Percentiles rank a stretch among this genome's conserved stretches.
phyloP scores from a whole-genome alignment of 2,797 vertebrate species.

The Schizopygopsis pylzovi region DNA sequence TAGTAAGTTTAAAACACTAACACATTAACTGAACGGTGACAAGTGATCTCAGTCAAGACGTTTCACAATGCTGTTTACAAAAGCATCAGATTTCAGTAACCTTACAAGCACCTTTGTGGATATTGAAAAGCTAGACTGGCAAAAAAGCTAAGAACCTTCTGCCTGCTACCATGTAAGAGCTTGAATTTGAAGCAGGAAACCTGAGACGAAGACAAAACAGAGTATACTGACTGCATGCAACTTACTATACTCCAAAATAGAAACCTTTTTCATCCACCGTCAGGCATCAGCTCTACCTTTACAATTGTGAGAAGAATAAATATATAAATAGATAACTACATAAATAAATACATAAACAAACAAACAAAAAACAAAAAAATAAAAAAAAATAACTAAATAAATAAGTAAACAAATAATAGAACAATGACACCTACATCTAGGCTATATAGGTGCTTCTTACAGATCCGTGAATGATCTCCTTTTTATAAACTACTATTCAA shows the following conservation, averaged over 20 bases:
- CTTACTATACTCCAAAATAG: conserved; percentile 57
- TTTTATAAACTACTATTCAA: conserved; percentile 76
- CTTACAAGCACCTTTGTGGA: not conserved
- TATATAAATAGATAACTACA: conserved; percentile 30
- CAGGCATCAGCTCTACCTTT: conserved; percentile 51
- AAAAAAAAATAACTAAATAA: not conserved
- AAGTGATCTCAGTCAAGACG: not conserved
- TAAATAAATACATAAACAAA: not conserved
- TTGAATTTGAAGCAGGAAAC: conserved; percentile 18
- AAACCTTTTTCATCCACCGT: conserved; percentile 54
- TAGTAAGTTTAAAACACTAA: conserved; percentile 79
- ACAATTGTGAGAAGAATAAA: conserved; percentile 9
- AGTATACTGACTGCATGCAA: conserved; percentile 55
- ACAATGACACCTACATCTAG: conserved; percentile 24
- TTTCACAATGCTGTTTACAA: conserved; percentile 17
- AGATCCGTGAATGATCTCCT: conserved; percentile 58
- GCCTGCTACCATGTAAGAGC: conserved; percentile 1
- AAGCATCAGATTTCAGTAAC: conserved; percentile 8
- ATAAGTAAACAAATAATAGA: conserved; percentile 49
- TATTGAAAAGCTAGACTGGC: not conserved
- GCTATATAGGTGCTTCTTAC: conserved; percentile 39
- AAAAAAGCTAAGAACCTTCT: not conserved
- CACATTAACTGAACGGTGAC: not conserved
- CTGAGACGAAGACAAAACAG: conserved; percentile 44
- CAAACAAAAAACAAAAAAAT: conserved; percentile 16